Conservation (phyloP, 2,888 invertebrate species). For the Caenorhabditis drosophilae region DNA sequence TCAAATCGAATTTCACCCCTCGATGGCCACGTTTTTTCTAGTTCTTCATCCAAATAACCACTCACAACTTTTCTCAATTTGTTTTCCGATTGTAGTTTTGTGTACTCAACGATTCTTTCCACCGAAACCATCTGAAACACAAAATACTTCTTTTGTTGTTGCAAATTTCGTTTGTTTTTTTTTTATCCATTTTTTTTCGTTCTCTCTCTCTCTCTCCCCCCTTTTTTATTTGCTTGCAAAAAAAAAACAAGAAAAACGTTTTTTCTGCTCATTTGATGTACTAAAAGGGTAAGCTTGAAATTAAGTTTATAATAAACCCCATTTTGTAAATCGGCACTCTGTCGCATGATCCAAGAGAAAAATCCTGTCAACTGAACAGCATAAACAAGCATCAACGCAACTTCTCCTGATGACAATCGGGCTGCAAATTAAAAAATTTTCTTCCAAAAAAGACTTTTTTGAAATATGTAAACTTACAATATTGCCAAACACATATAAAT, state of each 20-base stretch:
- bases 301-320: conserved; percentile 67
- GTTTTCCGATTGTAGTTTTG: conserved; percentile 79
- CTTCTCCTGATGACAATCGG: conserved; percentile 48
- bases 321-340: conserved; percentile 80
- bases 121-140: conserved; percentile 74
- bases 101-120: conserved; percentile 83
- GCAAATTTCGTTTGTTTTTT: conserved; percentile 1
- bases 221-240: neutral
- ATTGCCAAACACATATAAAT: conserved; percentile 78
- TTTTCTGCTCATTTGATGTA: conserved; percentile 13
- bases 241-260: conserved; percentile 8
- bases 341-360: conserved; percentile 89
- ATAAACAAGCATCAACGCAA: conserved; percentile 60
- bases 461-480: conserved; percentile 15
- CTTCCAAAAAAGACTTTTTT: conserved; percentile 2
- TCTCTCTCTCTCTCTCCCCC: neutral
- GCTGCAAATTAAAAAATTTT: conserved; percentile 17
- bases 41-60: conserved; percentile 9
- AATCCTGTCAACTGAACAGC: conserved; percentile 77
- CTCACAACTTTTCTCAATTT: conserved; percentile 6
- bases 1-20: conserved; percentile 78
- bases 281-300: neutral
- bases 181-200: neutral
- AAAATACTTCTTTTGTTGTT: neutral
- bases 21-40: conserved; percentile 26